Percentiles rank a stretch among this genome's conserved stretches.
phyloP scores from a whole-genome alignment of 2,113 vertebrate genomes.

The Perca fluviatilis region DNA sequence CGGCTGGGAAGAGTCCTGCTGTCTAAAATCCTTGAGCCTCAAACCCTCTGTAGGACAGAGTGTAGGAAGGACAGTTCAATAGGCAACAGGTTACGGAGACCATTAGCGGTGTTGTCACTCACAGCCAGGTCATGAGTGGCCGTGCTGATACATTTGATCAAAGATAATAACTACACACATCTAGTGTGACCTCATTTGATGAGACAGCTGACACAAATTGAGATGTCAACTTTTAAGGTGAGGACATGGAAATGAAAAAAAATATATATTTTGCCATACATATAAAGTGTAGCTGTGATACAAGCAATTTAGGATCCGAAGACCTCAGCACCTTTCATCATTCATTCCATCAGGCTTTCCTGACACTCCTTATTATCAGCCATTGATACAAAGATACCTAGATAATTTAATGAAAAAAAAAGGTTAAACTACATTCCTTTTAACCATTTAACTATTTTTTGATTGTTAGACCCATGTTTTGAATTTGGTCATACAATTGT shows the following conservation, averaged over 20 bases:
- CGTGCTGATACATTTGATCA: neutral
- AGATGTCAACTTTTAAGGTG: neutral
- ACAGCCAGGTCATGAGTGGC: neutral
- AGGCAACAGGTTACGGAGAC: conserved; percentile 4
- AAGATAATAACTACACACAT: neutral
- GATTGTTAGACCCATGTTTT: neutral
- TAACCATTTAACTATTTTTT: neutral
- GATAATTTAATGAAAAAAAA: too few species aligned
- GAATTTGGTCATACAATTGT: neutral
- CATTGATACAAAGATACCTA: neutral
- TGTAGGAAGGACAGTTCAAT: neutral
- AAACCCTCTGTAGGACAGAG: neutral
- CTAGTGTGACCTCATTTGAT: neutral
- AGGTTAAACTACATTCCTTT: too few species aligned
- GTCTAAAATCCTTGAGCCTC: conserved; percentile 23
- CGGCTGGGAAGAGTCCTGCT: conserved; percentile 19
- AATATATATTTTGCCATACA: neutral
- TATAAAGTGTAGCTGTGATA: neutral
- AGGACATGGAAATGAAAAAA: neutral
- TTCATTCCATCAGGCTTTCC: neutral
- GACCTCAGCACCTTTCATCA: neutral
- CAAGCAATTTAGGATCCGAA: neutral
- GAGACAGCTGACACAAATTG: neutral
- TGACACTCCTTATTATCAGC: neutral
- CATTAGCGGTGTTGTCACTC: neutral